Evolutionary conservation across 2,888 invertebrate species (phyloP), one percentile per base, ranked within the genome.

Genomic region (Spialia ferax): DNA sequence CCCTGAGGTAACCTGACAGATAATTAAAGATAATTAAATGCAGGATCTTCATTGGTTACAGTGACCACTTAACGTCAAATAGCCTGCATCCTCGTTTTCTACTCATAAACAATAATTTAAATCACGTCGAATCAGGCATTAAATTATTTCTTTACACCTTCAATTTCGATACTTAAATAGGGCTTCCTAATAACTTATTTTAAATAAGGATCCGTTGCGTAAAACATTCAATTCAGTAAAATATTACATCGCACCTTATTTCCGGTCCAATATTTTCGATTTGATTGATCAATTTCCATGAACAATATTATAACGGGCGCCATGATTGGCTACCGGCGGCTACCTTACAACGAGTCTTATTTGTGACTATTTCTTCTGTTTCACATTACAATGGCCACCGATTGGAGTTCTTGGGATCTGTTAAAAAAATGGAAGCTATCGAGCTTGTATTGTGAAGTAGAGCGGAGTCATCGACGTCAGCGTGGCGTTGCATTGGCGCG

Each of bases 211-310:
- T 66, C 77, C 73, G 81, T 84, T 85, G 82, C 79, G 72, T 73
- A 84, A 87, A 87, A 84, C 85, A 83, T 85, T 85, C 84, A 88
- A 87, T 87, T 84, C 84, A 84, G 80, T 82, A 79, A 84, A 85
- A 87, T 83, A 84, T 87, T 81, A 87, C 82, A 88, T 87, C 85
- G 87, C 89, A 85, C 88, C 88, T 91, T 90, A 93, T 93, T 93
- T 93, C 93, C 93, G 93, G 91, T 87, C 81, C 82, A 82, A 84
- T 78, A 79, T 89, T 90, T 87, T 91, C 89, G 86, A 89, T 92
- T 86, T 91, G 92, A 93, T 93, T 91, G 93, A 91, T 89, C 93
- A 93, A 93, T 93, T 92, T 91, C 87, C 85, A 91, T 90, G 87
- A 90, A 89, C 92, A 89, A 92, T 89, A 88, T 68, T 73, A 75